Percentiles rank a stretch among this genome's conserved stretches.
Evolutionary conservation across 1,140 invertebrate genomes (phyloP).

Genomic region (Camponotus vicinus): DNA sequence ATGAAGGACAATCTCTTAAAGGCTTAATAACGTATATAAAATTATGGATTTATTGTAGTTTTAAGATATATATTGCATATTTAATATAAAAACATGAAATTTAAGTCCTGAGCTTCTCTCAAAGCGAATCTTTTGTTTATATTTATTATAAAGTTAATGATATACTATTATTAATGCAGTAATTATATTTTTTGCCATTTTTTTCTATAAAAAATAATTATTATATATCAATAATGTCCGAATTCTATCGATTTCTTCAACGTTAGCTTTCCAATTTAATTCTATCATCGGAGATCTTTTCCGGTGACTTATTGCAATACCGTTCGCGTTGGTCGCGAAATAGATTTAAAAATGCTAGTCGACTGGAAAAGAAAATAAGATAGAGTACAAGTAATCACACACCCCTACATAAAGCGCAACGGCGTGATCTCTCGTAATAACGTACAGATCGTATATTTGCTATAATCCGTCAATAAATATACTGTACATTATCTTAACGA

Average conservation of each 20-base stretch:
- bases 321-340: background rate
- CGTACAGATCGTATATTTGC: constrained; percentile 39
- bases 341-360: constrained; percentile 27
- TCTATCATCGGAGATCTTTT: background rate
- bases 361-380: constrained; percentile 28
- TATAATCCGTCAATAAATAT: constrained; percentile 57
- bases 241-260: constrained; percentile 43
- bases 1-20: too few species aligned
- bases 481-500: constrained; percentile 69
- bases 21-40: background rate
- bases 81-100: background rate
- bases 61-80: background rate
- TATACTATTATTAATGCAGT: constrained; percentile 27
- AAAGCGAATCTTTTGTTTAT: background rate
- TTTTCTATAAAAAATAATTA: constrained; percentile 44
- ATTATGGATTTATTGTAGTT: constrained; percentile 1
- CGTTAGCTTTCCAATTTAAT: constrained; percentile 25
- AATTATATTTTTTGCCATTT: background rate
- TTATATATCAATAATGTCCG: background rate
- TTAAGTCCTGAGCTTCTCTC: background rate
- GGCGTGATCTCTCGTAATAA: constrained; percentile 54
- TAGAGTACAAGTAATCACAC: constrained; percentile 42
- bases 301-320: background rate
- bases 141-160: constrained; percentile 14
- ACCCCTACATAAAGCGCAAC: background rate